Conservation (phyloP, 2,888 invertebrate genomes). For the Deilephila elpenor region DNA sequence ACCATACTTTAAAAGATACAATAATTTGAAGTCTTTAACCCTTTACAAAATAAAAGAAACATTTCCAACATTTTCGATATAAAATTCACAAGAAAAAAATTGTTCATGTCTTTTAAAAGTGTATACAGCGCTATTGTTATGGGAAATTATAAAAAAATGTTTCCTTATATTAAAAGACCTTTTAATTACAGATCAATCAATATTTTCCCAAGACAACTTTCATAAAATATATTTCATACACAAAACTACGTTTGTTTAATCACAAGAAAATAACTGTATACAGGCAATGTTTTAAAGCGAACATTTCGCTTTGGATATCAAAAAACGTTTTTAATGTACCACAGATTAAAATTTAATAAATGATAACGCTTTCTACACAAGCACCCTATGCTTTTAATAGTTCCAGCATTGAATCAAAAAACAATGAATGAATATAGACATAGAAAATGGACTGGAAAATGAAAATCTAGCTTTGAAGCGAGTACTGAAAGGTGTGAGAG, state of each 20-base stretch:
- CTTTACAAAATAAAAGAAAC: not conserved
- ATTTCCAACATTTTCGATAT: too few relatives aligned
- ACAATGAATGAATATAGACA: not conserved
- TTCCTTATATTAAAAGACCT: not conserved
- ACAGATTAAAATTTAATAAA: slow-evolving; percentile 1
- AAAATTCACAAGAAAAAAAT: too few relatives aligned
- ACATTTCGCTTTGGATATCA: not conserved
- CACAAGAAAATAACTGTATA: not conserved
- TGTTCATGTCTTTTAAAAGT: too few relatives aligned
- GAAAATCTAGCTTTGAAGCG: too few relatives aligned
- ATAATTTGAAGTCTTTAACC: not conserved
- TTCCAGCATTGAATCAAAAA: not conserved
- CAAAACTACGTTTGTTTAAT: slow-evolving; percentile 6
- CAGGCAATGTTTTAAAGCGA: slow-evolving; percentile 15
- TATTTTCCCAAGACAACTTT: not conserved
- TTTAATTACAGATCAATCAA: not conserved
- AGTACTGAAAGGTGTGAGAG: too few relatives aligned
- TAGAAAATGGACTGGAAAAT: not conserved
- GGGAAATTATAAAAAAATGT: too few relatives aligned
- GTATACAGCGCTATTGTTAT: too few relatives aligned
- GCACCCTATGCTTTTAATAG: not conserved
- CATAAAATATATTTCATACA: slow-evolving; percentile 18
- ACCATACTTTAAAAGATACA: not conserved
- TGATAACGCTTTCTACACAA: not conserved
- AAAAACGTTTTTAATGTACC: not conserved